Base-by-base conservation (phyloP, 2,888 invertebrate species). In the Cheiracanthium punctorium region DNA sequence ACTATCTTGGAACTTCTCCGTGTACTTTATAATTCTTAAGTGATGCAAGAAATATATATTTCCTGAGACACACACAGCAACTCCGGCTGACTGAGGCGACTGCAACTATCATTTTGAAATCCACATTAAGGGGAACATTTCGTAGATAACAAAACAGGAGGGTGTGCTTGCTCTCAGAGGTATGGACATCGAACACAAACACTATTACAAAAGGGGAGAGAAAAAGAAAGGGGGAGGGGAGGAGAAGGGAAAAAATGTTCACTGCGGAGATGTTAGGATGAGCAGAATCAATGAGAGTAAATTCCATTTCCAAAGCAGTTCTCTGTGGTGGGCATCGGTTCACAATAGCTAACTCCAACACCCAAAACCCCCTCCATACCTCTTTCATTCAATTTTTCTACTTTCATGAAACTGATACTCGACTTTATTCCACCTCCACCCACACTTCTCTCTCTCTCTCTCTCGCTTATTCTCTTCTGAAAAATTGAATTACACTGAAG, bases 401-500 rank as follows among this genome's bases (percentile, higher is more conserved):
- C 29, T 69, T 81, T 74, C 74, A 58, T 29, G 70, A 73, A 70
- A 58, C 74, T 41, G 52, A 71, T 71, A 71, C 71, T 41, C 71
- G 71, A 71, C 71, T 71, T 71, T 43, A 74, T 52, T 70, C 73
- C 70, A 41, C 72, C 37, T 10, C 64, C 80, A 32, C 65, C 72
- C 24, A 20, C 72, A 72, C 72, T 81, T 67, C 73, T 43, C 65
- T 81, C 32, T 41, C 71, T 43, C 65, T 64, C 74, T 67, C 73
- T 43, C 65, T 81, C 32, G 29, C 71, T 43, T 71, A 80, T 80
- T 75, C 82, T 76, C 69, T 81, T 58, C 43, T 82, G 76, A 82
- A 82, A 82, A 82, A 82, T 82, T 82, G 76, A 82, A 76, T 76
- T 76, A 82, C 76, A 76, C 76, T 76, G 64, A 82, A 76, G 80